Conservation (phyloP, 92 coral and sea anemone genomes). For the Zoanthus solanderi region DNA sequence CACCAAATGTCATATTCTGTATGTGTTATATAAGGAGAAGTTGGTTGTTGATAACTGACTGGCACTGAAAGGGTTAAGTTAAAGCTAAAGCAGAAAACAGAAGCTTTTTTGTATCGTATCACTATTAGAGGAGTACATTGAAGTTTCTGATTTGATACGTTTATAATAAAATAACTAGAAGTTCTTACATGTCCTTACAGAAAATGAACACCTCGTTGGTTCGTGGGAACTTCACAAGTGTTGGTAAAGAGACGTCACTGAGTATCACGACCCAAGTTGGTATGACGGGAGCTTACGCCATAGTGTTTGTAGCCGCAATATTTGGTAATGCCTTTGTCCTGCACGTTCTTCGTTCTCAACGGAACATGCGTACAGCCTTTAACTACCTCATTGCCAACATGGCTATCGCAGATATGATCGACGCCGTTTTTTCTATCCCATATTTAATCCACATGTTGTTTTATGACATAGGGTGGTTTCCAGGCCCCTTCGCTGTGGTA, state of each 20-base stretch:
- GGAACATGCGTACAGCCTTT: conserved; percentile 42
- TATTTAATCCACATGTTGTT: background rate
- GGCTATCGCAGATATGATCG: conserved; percentile 34
- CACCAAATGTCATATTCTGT: no score
- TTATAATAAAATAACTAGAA: background rate
- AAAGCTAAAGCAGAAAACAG: no score
- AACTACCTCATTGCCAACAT: conserved; percentile 46
- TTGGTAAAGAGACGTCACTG: background rate
- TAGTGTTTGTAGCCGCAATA: conserved; percentile 34
- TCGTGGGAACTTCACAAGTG: background rate
- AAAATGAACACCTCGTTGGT: conserved; percentile 17
- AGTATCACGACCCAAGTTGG: conserved; percentile 34
- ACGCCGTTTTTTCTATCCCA: conserved; percentile 32
- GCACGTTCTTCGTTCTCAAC: conserved; percentile 40
- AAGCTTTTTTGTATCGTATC: no score
- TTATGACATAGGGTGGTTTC: background rate
- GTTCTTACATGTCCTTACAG: background rate
- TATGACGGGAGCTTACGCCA: conserved; percentile 38
- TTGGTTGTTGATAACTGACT: no score
- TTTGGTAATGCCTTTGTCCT: conserved; percentile 33
- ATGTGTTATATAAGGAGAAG: no score
- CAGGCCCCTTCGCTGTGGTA: conserved; percentile 12
- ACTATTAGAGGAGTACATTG: background rate
- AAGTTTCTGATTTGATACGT: background rate
- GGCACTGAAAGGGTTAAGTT: no score